Evolutionary conservation across 2,113 vertebrate genomes (phyloP).

Genomic region (Antechinus stuartii): DNA sequence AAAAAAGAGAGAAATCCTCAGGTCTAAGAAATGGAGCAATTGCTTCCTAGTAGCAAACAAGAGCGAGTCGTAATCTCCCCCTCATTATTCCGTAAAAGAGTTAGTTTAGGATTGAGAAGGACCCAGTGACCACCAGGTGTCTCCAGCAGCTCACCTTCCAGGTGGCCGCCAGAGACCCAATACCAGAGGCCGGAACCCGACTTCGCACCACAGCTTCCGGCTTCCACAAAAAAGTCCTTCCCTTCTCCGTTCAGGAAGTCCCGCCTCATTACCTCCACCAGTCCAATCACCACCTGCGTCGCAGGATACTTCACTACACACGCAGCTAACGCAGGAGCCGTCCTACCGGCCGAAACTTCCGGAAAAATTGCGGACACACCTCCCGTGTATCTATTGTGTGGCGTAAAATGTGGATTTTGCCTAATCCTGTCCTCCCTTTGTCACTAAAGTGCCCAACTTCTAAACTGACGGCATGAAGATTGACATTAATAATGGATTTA

Average conservation of each 20-base stretch:
- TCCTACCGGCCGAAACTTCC: background rate
- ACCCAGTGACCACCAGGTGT: background rate
- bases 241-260: background rate
- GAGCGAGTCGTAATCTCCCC: background rate
- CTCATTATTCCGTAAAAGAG: background rate
- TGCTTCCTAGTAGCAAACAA: background rate
- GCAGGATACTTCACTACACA: background rate
- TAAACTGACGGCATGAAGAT: background rate
- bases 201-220: background rate
- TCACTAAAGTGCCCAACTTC: rapidly evolving
- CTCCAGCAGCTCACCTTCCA: background rate
- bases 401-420: background rate
- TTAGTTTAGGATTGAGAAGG: background rate
- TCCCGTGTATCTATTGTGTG: background rate
- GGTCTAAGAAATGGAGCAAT: background rate
- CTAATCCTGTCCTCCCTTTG: background rate
- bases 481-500: background rate
- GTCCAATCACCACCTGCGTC: background rate
- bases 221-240: background rate
- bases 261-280: background rate
- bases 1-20: background rate
- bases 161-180: background rate
- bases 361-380: background rate
- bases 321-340: background rate
- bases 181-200: background rate